Evolutionary conservation across 2,888 invertebrate genomes (phyloP).

Genomic region (Xanthostigma xanthostigma): DNA sequence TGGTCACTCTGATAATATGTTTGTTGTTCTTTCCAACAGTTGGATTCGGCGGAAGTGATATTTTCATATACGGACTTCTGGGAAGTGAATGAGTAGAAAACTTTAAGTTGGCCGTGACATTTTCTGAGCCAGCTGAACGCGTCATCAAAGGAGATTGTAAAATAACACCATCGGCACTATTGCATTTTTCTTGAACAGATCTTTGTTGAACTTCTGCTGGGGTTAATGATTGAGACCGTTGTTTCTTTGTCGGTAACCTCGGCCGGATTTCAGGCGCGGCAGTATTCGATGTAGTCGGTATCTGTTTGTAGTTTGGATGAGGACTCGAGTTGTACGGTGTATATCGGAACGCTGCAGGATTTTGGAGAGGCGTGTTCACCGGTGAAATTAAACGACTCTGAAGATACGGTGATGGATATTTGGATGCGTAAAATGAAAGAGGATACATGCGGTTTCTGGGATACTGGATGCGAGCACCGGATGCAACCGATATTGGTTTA

Average conservation of each 20-base stretch:
- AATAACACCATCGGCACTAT: slow-evolving; percentile 55
- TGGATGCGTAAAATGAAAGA: slow-evolving; percentile 53
- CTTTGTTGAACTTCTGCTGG: slow-evolving; percentile 39
- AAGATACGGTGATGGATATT: slow-evolving; percentile 37
- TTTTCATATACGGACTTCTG: slow-evolving; percentile 30
- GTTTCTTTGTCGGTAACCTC: slow-evolving; percentile 41
- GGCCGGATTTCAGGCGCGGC: slow-evolving; percentile 28
- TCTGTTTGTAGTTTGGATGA: slow-evolving; percentile 24
- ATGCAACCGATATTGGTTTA: slow-evolving; percentile 75
- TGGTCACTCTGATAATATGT: slow-evolving; percentile 41
- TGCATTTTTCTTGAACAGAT: slow-evolving; percentile 41
- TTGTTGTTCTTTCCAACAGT: slow-evolving; percentile 31
- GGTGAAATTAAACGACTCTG: slow-evolving; percentile 28
- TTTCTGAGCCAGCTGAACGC: slow-evolving; percentile 27
- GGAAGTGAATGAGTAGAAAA: slow-evolving; percentile 44
- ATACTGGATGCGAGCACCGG: slow-evolving; percentile 73
- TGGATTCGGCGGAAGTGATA: slow-evolving; percentile 33
- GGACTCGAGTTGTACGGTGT: slow-evolving; percentile 20
- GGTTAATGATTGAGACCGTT: slow-evolving; percentile 67
- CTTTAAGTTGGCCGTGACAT: slow-evolving; percentile 23
- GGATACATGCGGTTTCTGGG: slow-evolving; percentile 74
- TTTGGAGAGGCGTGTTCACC: slow-evolving; percentile 24
- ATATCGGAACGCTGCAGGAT: slow-evolving; percentile 14
- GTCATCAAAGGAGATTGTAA: slow-evolving; percentile 31
- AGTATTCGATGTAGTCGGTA: slow-evolving; percentile 39